phyloP scores from a whole-genome alignment of 2,113 vertebrate species.

The Lampris megalopsis region DNA sequence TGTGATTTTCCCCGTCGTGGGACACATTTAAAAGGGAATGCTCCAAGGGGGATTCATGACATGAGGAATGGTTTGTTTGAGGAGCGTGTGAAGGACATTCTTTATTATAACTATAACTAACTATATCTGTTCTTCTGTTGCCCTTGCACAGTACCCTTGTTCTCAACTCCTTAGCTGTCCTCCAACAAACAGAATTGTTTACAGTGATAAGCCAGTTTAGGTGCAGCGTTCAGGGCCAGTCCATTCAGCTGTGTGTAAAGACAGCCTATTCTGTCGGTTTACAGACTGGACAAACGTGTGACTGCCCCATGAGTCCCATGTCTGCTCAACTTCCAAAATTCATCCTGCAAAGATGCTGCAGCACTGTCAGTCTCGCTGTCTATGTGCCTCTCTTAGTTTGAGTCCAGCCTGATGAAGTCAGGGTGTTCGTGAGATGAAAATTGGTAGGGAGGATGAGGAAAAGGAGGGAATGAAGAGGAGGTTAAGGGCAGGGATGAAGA shows the following conservation, averaged over 20 bases:
- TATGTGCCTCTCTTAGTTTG: conserved; percentile 21
- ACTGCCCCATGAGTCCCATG: too few species aligned
- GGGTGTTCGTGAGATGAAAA: conserved; percentile 20
- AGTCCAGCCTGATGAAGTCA: conserved; percentile 32
- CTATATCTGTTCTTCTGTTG: too few species aligned
- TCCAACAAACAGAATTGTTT: too few species aligned
- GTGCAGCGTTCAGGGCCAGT: too few species aligned
- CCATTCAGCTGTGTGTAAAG: too few species aligned
- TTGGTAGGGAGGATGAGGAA: conserved; percentile 4
- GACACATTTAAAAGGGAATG: conserved; percentile 37
- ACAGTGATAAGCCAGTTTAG: too few species aligned
- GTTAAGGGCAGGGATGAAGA: background rate
- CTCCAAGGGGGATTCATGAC: conserved; percentile 25
- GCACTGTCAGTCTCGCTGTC: conserved; percentile 19
- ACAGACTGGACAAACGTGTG: too few species aligned
- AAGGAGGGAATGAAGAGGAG: conserved; percentile 2
- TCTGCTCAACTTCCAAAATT: too few species aligned
- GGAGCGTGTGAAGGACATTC: conserved; percentile 12
- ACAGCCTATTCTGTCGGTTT: too few species aligned
- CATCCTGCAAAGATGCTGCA: too few species aligned
- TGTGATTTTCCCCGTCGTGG: conserved; percentile 39
- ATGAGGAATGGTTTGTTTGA: conserved; percentile 1
- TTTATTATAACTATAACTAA: background rate
- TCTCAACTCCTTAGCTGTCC: too few species aligned
- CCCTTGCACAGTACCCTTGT: too few species aligned